Conservation (phyloP, 64 coral and sea anemone genomes). For the Actinia equina region DNA sequence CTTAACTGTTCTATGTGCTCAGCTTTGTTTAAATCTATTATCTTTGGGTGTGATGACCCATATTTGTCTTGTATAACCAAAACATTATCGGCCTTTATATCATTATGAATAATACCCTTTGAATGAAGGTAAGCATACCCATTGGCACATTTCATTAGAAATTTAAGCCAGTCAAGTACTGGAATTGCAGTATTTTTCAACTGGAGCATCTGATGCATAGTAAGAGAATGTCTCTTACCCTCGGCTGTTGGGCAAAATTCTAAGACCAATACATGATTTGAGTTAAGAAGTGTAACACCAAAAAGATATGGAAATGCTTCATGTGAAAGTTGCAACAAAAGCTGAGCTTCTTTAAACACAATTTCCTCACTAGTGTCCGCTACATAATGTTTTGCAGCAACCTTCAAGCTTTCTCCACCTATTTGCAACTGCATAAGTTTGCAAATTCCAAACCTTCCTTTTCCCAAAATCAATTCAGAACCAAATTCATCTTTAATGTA, state of each 20-base stretch:
- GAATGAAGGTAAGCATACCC: constrained; percentile 19
- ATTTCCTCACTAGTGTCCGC: background rate
- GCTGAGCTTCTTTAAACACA: constrained; percentile 11
- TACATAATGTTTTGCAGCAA: constrained; percentile 16
- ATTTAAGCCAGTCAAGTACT: background rate
- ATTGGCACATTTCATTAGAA: constrained; percentile 9
- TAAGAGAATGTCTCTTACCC: background rate
- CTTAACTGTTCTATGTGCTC: too few species aligned
- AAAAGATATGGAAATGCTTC: constrained; percentile 18
- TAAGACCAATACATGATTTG: background rate
- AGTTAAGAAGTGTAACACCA: background rate
- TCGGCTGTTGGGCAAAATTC: background rate
- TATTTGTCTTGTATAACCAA: too few species aligned
- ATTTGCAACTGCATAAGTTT: background rate
- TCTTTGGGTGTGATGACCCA: too few species aligned
- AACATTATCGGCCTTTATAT: too few species aligned
- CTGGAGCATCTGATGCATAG: background rate
- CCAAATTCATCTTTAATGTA: background rate
- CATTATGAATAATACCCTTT: too few species aligned
- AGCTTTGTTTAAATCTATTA: too few species aligned
- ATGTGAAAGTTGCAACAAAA: constrained; percentile 17
- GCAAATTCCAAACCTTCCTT: constrained; percentile 29
- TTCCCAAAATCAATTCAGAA: constrained; percentile 14
- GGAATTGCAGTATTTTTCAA: background rate
- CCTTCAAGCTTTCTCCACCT: background rate